Percentiles rank a stretch among this genome's conserved stretches.
Conservation (phyloP, 1,140 invertebrate species). For the Plectus sambesii region DNA sequence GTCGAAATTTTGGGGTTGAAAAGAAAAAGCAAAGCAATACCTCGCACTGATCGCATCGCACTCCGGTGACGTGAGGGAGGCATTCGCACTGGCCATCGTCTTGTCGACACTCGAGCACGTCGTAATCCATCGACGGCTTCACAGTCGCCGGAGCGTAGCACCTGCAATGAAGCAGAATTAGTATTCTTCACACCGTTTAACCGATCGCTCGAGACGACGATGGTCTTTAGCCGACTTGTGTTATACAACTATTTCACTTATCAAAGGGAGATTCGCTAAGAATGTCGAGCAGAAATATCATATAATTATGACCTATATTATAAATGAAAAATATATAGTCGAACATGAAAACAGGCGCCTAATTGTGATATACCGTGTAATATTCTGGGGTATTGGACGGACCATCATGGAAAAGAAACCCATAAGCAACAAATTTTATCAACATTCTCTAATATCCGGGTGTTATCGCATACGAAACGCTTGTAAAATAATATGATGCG, state of each 20-base stretch:
- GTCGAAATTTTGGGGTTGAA: no score
- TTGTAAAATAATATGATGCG: no score
- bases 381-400: no score
- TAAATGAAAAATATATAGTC: no score
- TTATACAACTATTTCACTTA: constrained; percentile 14
- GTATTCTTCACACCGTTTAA: constrained; percentile 3
- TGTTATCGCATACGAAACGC: no score
- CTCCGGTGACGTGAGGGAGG: constrained; percentile 70
- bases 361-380: no score
- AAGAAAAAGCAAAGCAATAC: no score
- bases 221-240: constrained; percentile 6
- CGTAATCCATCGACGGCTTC: constrained; percentile 52
- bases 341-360: no score
- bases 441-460: no score
- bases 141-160: constrained; percentile 69
- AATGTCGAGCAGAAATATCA: constrained; percentile 55
- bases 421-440: no score
- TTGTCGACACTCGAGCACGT: constrained; percentile 64
- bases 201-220: background rate
- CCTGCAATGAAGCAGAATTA: constrained; percentile 56
- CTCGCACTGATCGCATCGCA: constrained; percentile 75
- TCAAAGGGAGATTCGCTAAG: background rate
- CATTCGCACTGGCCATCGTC: constrained; percentile 71
- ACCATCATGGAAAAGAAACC: no score
- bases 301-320: no score